Percentiles rank a stretch among this genome's conserved stretches.
Evolutionary conservation across 1,140 invertebrate species (phyloP).

Genomic region (Cryptotermes secundus): DNA sequence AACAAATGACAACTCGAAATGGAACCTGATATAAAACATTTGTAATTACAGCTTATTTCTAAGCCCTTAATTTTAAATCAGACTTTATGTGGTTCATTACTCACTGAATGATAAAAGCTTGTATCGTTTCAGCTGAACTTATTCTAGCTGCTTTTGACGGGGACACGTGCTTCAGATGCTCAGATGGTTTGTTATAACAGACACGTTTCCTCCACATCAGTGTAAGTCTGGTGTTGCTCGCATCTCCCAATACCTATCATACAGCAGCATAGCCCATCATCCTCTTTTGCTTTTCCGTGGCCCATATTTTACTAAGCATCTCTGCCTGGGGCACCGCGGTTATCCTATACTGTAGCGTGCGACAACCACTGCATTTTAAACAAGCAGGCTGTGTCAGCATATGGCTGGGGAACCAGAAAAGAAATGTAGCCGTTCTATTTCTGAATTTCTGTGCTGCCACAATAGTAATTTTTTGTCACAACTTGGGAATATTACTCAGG

Average conservation of each 20-base stretch:
- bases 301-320: background rate
- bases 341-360: background rate
- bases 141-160: no score
- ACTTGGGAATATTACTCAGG: no score
- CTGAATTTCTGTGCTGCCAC: no score
- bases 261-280: background rate
- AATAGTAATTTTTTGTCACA: no score
- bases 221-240: background rate
- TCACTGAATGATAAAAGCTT: no score
- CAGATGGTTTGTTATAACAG: background rate
- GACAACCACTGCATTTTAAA: background rate
- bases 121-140: no score
- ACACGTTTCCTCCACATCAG: background rate
- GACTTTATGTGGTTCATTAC: no score
- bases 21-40: no score
- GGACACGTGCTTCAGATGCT: no score
- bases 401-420: background rate
- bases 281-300: background rate
- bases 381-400: background rate
- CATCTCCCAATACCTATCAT: background rate
- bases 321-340: background rate
- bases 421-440: background rate
- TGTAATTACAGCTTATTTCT: no score
- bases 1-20: no score
- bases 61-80: no score